Base-by-base conservation (phyloP, 1,140 invertebrate genomes). In the Nebria ingens region DNA sequence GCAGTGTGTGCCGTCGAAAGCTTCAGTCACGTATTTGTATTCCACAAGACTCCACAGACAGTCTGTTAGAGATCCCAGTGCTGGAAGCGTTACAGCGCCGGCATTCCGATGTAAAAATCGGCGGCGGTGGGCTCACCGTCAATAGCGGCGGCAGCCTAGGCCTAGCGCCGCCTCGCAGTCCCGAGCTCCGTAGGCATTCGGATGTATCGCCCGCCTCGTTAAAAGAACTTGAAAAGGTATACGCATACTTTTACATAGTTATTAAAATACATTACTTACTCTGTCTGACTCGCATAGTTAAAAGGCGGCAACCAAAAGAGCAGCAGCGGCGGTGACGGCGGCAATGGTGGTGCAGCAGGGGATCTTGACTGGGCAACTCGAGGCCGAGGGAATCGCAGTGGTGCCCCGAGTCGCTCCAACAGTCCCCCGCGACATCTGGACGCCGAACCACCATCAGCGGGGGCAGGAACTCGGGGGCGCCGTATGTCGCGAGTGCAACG, bases 191-290 rank as follows among this genome's bases (percentile, higher is more conserved):
- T 1, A 72, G 88, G 29, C 88, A 91, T 64, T 89, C 86, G 1
- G 88, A 90, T 58, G 87, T 90, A 0, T 90, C 88, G 15, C 86
- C 87, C 0, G 87, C 87, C 0, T 89, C 86, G 29, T 72, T 90
- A 2, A 90, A 89, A 65, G 87, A 90, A 70, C 73, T 91, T 1
- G 88, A 90, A 73, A 87, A 89, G 78, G 87, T 89, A 75, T n/a
- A n/a, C n/a, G n/a, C n/a, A n/a, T n/a, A n/a, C n/a, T n/a, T n/a
- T n/a, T n/a, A n/a, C n/a, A n/a, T n/a, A n/a, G n/a, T n/a, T n/a
- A n/a, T n/a, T n/a, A n/a, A n/a, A n/a, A n/a, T n/a, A n/a, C n/a
- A n/a, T n/a, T n/a, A n/a, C n/a, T n/a, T n/a, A n/a, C n/a, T n/a
- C n/a, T n/a, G n/a, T n/a, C n/a, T n/a, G n/a, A n/a, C n/a, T n/a